phyloP scores from a whole-genome alignment of 2,888 invertebrate species.

The Drosophila parthenogenetica region DNA sequence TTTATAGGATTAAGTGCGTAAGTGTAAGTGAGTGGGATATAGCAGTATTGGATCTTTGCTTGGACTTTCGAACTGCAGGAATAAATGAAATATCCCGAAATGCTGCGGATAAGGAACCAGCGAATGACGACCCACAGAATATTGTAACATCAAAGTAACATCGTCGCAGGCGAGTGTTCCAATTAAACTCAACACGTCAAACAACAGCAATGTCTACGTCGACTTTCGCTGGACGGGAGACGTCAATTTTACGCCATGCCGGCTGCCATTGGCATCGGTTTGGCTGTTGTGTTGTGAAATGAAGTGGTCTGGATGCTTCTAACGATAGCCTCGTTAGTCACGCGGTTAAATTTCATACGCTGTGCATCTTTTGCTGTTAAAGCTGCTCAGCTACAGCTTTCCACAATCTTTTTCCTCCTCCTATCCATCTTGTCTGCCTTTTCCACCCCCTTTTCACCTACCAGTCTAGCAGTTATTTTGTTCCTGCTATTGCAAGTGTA shows the following conservation, averaged over 20 bases:
- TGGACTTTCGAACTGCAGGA: slow-evolving; percentile 65
- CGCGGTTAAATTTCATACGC: slow-evolving; percentile 72
- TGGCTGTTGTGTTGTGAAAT: slow-evolving; percentile 35
- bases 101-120: slow-evolving; percentile 14
- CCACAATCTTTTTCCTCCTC: not conserved
- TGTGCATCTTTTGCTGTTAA: slow-evolving; percentile 61
- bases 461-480: not conserved
- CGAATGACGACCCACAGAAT: slow-evolving; percentile 37
- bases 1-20: slow-evolving; percentile 34
- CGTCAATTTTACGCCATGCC: slow-evolving; percentile 75
- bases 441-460: not conserved
- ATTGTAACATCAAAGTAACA: slow-evolving; percentile 69
- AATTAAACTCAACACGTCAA: slow-evolving; percentile 80
- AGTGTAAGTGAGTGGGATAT: slow-evolving; percentile 15
- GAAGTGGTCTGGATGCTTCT: slow-evolving; percentile 42
- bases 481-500: slow-evolving; percentile 31
- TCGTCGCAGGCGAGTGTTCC: slow-evolving; percentile 71
- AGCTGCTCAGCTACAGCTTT: slow-evolving; percentile 40
- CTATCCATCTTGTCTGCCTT: not conserved
- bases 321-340: slow-evolving; percentile 77
- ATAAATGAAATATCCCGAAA: slow-evolving; percentile 69
- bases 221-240: slow-evolving; percentile 44
- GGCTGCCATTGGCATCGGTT: slow-evolving; percentile 44
- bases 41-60: slow-evolving; percentile 4
- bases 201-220: slow-evolving; percentile 49